Evolutionary conservation across 1,140 invertebrate genomes (phyloP).

Genomic region (Lysiphlebus fabarum): DNA sequence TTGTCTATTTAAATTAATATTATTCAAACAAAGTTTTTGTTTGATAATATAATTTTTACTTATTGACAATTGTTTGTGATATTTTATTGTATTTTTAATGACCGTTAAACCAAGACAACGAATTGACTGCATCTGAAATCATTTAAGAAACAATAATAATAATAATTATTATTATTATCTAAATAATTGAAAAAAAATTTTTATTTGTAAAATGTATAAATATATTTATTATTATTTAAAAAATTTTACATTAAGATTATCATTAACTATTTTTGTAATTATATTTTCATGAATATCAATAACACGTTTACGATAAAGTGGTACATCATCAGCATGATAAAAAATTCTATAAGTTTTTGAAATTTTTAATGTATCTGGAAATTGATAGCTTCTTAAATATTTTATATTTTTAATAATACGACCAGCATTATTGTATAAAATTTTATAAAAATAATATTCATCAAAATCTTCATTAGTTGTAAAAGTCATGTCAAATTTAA

Average conservation of each 20-base stretch:
- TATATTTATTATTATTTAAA: constrained; percentile 27
- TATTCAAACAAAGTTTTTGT: not conserved
- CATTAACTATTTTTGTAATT: constrained; percentile 42
- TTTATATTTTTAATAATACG: constrained; percentile 42
- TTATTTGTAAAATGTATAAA: not conserved
- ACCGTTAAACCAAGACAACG: constrained; percentile 21
- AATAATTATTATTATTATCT: too few species aligned
- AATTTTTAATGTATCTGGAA: constrained; percentile 32
- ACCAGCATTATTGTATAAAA: constrained; percentile 45
- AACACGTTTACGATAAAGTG: constrained; percentile 44
- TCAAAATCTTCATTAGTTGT: constrained; percentile 31
- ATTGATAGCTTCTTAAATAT: constrained; percentile 39
- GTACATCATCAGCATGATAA: constrained; percentile 45
- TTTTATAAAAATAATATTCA: constrained; percentile 35
- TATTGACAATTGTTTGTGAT: constrained; percentile 14
- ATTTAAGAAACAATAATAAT: too few species aligned
- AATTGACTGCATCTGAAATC: constrained; percentile 39
- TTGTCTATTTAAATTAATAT: constrained; percentile 4
- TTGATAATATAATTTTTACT: constrained; percentile 3
- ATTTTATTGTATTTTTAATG: constrained; percentile 19
- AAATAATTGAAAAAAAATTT: too few species aligned
- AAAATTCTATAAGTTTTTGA: constrained; percentile 48
- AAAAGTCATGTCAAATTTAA: constrained; percentile 48
- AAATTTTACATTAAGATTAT: constrained; percentile 38
- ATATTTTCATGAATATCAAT: constrained; percentile 49